Evolutionary conservation across 2,113 vertebrate genomes (phyloP).

Genomic region (Otolemur garnettii): DNA sequence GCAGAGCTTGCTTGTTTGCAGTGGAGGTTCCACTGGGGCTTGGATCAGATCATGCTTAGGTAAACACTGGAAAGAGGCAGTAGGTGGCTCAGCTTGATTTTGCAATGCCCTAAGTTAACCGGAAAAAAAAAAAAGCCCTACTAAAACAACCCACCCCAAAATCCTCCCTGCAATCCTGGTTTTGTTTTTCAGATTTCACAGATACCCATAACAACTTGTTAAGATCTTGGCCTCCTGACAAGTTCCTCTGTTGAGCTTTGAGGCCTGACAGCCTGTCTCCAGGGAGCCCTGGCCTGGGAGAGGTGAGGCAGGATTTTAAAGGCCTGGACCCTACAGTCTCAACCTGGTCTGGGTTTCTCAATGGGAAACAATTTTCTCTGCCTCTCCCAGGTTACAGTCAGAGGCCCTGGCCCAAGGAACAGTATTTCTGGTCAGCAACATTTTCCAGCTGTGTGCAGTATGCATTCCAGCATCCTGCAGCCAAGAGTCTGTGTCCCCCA

Average conservation of each 20-base stretch:
- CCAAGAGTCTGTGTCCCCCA: constrained; percentile 18
- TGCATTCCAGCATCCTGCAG: constrained; percentile 69
- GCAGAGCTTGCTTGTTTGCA: constrained; percentile 78
- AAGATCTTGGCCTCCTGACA: constrained; percentile 82
- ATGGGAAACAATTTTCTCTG: constrained; percentile 78
- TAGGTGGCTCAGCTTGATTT: constrained; percentile 78
- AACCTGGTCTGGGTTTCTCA: constrained; percentile 70
- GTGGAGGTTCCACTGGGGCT: constrained; percentile 73
- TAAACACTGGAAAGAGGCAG: constrained; percentile 79
- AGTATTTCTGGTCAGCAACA: constrained; percentile 78
- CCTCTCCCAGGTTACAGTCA: constrained; percentile 76
- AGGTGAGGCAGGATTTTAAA: constrained; percentile 80
- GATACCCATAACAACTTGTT: constrained; percentile 81
- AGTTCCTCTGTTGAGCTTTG: constrained; percentile 76
- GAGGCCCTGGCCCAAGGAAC: constrained; percentile 67
- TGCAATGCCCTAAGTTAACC: constrained; percentile 79
- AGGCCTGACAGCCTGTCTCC: constrained; percentile 73
- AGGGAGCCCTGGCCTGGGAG: constrained; percentile 77
- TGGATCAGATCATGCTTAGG: constrained; percentile 80
- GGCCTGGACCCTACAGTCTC: constrained; percentile 67
- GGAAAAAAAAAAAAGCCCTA: background rate
- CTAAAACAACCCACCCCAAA: constrained; percentile 51
- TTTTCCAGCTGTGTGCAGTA: constrained; percentile 22
- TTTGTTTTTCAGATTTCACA: constrained; percentile 79
- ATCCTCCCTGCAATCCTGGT: constrained; percentile 58